Base-by-base conservation (phyloP, 2,888 invertebrate species). In the Harpalus rubripes region DNA sequence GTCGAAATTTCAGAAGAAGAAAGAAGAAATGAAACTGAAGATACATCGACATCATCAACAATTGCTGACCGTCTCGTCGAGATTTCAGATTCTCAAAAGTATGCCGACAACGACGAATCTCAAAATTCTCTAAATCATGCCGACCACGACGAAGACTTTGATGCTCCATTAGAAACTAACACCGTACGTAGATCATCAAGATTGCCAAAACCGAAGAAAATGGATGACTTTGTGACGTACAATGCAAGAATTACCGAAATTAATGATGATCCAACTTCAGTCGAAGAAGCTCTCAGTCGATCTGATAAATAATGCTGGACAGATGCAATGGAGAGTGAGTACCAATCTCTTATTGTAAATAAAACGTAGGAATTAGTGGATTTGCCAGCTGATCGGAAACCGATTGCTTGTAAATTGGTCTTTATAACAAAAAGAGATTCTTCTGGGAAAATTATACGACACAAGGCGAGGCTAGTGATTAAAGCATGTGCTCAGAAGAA, bases 381-480 rank as follows among this genome's bases (percentile, higher is more conserved):
- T n/a, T 52, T 80, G n/a, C 86, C 87, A 41, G 74, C 39, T n/a
- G 81, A 84, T 10, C 82, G 58, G 72, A 87, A 86, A 65, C 12
- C 85, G 5, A 86, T 87, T 15, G 22, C 52, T n/a, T 80, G 84
- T 56, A 87, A 85, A 39, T 87, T 87, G 87, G 85, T 87, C n/a
- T 61, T 61, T 8, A 61, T 18, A 61, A 61, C 61, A 41, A 86
- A 86, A 22, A 3, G 8, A 87, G 22, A n/a, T 52, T 18, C 41
- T 41, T 41, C 15, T 10, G 6, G 10, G 6, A n/a, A n/a, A n/a
- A n/a, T n/a, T n/a, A n/a, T n/a, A n/a, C 78, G 79, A 32, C 85
- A 86, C 80, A 88, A 88, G 81, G 87, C 88, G 16, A 65, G 88
- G n/a, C 79, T 88, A 15, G 88, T 88, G 0, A 87, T 87, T 0